Evolutionary conservation across 2,113 vertebrate species (phyloP).

Genomic region (Gobio gobio): DNA sequence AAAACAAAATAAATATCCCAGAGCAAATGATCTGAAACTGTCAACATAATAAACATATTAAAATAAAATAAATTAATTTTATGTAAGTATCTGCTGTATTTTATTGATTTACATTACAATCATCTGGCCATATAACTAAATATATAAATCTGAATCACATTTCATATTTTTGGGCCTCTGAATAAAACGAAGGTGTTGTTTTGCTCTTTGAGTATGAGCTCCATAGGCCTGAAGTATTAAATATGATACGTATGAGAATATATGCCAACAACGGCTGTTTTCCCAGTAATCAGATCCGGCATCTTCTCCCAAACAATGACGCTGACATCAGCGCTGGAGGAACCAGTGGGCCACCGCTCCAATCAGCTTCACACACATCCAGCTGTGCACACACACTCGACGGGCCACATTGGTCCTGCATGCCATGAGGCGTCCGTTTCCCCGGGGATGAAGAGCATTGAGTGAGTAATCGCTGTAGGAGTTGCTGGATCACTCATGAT

Average conservation of each 20-base stretch:
- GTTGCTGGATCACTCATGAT: background rate
- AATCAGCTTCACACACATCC: slow-evolving; percentile 6
- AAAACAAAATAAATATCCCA: too few relatives aligned
- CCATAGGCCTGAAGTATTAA: background rate
- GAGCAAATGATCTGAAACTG: too few relatives aligned
- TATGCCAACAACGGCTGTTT: background rate
- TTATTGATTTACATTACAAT: background rate
- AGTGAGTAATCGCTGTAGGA: background rate
- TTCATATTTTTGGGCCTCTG: background rate
- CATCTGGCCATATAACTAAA: background rate
- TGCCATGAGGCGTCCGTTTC: background rate
- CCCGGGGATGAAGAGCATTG: background rate
- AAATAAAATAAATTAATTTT: too few relatives aligned
- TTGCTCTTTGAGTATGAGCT: too few relatives aligned
- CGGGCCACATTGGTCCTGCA: background rate
- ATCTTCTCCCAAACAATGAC: background rate
- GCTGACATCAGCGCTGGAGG: background rate
- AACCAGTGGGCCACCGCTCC: background rate
- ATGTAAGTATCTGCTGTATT: too few relatives aligned
- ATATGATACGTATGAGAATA: background rate
- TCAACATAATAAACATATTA: too few relatives aligned
- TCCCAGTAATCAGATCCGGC: background rate
- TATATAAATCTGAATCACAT: background rate
- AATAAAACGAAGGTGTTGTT: background rate
- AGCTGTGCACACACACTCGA: background rate